A percentile compares a stretch with the other conserved stretches of the same genome.
Conservation (phyloP, 1,140 invertebrate species). For the Cheumatopsyche charites region DNA sequence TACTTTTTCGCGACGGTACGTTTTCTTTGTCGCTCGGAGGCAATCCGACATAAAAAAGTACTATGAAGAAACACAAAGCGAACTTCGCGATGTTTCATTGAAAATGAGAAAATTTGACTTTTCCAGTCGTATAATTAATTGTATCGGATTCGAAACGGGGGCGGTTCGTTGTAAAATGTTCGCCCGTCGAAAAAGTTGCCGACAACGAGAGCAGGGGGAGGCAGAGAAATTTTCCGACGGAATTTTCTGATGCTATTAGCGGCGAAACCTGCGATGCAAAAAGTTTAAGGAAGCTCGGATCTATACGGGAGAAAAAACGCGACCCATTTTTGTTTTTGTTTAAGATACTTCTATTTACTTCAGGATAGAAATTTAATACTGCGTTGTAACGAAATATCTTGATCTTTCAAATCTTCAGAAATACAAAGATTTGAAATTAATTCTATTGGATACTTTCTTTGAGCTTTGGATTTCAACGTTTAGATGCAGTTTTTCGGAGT, state of each 20-base stretch:
- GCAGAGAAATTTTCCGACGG: background rate
- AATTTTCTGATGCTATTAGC: too few species aligned
- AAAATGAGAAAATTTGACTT: slow-evolving; percentile 19
- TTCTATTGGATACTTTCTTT: too few species aligned
- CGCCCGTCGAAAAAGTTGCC: slow-evolving; percentile 12
- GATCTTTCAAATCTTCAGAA: background rate
- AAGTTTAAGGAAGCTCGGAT: too few species aligned
- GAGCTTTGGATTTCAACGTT: too few species aligned
- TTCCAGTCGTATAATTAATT: slow-evolving; percentile 26
- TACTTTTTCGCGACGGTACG: too few species aligned
- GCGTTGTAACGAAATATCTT: background rate
- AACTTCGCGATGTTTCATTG: slow-evolving; percentile 17
- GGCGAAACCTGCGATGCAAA: too few species aligned
- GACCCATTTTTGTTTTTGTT: background rate
- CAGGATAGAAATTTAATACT: background rate
- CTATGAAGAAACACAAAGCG: background rate
- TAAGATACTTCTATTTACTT: background rate
- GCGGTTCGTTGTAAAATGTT: background rate
- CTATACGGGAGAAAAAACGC: too few species aligned
- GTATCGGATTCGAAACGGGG: slow-evolving; percentile 4
- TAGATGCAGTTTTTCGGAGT: too few species aligned
- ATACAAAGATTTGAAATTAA: background rate
- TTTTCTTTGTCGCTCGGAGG: background rate
- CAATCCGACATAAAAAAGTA: background rate
- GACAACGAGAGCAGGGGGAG: background rate